Conservation (phyloP, 2,888 invertebrate genomes). For the Agrotis ipsilon region DNA sequence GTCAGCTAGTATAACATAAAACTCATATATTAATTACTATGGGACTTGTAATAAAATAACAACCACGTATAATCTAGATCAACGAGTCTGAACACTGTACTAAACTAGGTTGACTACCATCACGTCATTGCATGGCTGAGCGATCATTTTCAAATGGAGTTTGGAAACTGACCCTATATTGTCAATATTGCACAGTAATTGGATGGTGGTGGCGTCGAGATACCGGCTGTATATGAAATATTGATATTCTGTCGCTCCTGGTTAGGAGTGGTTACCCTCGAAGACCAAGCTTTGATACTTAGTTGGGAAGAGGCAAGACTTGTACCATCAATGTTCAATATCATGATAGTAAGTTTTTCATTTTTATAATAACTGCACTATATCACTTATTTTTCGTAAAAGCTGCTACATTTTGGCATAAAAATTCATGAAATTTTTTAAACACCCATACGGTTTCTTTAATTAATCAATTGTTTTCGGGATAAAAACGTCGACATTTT, state of each 20-base stretch:
- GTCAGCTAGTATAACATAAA: too few species aligned
- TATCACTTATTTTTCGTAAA: too few species aligned
- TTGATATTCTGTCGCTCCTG: constrained; percentile 27
- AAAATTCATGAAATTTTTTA: too few species aligned
- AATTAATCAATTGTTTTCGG: too few species aligned
- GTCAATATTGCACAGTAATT: constrained; percentile 43
- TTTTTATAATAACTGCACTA: background rate
- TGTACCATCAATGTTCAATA: constrained; percentile 20
- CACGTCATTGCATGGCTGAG: constrained; percentile 13
- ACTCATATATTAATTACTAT: background rate
- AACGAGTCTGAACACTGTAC: background rate
- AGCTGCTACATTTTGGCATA: too few species aligned
- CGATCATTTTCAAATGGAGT: constrained; percentile 24
- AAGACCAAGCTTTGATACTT: background rate
- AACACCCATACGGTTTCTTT: too few species aligned
- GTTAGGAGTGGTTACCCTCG: constrained; percentile 14
- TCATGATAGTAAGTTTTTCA: constrained; percentile 1
- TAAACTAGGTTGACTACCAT: background rate
- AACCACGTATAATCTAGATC: background rate
- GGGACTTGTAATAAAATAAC: background rate
- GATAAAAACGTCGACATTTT: too few species aligned
- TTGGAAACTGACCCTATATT: constrained; percentile 13
- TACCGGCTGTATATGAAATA: constrained; percentile 30
- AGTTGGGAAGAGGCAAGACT: background rate
- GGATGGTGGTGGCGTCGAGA: background rate